Percentiles rank a stretch among this genome's conserved stretches.
phyloP scores from a whole-genome alignment of 2,888 invertebrate genomes.

The Parelbella ahira region DNA sequence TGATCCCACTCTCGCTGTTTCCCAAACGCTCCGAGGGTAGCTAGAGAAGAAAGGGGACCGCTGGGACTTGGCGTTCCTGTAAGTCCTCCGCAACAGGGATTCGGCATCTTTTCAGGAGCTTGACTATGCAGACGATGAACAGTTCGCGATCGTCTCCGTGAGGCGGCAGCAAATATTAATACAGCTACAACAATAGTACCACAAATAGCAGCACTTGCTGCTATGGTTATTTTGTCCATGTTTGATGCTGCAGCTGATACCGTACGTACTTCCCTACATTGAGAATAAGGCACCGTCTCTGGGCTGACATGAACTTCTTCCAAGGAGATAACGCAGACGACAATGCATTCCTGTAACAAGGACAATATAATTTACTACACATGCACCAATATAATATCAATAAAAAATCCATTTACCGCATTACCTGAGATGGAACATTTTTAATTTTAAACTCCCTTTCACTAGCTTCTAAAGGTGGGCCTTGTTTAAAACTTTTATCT shows the following conservation, averaged over 20 bases:
- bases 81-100: constrained; percentile 87
- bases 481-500: constrained; percentile 93
- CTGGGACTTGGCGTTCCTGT: constrained; percentile 88
- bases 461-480: constrained; percentile 92
- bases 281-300: constrained; percentile 90
- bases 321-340: constrained; percentile 94
- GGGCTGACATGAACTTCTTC: constrained; percentile 94
- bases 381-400: no score
- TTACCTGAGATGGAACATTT: constrained; percentile 93
- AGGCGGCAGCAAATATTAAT: constrained; percentile 93
- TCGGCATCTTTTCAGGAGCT: constrained; percentile 85
- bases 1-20: constrained; percentile 87
- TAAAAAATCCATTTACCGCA: no score
- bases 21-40: constrained; percentile 91
- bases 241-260: constrained; percentile 90
- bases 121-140: constrained; percentile 87
- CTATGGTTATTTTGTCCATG: constrained; percentile 97
- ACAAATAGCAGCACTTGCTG: constrained; percentile 95
- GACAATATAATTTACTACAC: no score
- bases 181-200: constrained; percentile 95
- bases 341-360: constrained; percentile 89
- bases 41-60: constrained; percentile 90
- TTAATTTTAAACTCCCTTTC: constrained; percentile 96
- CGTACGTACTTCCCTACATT: constrained; percentile 94
- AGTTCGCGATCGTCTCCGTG: constrained; percentile 88